Percentiles rank a stretch among this genome's conserved stretches.
phyloP scores from a whole-genome alignment of 92 coral and sea anemone genomes.

The Epizoanthus ramosus region DNA sequence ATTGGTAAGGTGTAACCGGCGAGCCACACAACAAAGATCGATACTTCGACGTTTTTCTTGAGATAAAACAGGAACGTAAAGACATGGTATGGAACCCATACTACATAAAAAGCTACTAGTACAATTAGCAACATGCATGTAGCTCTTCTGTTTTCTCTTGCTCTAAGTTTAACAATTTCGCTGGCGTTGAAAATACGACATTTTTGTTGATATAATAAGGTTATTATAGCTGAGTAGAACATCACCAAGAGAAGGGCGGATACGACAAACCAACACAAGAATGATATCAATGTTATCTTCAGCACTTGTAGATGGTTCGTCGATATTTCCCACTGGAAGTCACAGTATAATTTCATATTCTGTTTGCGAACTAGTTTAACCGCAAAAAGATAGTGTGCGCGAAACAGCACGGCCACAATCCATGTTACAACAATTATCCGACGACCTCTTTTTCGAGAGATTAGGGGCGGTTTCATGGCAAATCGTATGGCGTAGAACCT shows the following conservation, averaged over 20 bases:
- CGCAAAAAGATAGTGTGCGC: constrained; percentile 28
- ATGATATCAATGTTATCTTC: no score
- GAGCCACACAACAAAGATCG: no score
- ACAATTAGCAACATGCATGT: constrained; percentile 20
- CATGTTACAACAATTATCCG: constrained; percentile 14
- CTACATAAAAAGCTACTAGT: constrained; percentile 7
- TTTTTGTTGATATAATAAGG: not conserved
- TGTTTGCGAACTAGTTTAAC: not conserved
- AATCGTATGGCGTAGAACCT: constrained; percentile 35
- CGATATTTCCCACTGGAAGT: not conserved
- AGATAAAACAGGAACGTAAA: no score
- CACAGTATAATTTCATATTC: not conserved
- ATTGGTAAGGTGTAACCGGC: no score
- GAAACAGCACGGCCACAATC: constrained; percentile 14
- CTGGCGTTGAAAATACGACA: not conserved
- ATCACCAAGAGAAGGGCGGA: no score
- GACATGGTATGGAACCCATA: not conserved
- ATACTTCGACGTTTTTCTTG: no score
- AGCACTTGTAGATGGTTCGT: no score
- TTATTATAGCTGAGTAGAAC: no score
- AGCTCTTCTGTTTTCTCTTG: constrained; percentile 15
- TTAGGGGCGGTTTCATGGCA: constrained; percentile 37
- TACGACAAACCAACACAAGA: no score
- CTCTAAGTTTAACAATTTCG: constrained; percentile 2
- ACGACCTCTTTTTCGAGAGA: constrained; percentile 8